Percentiles rank a stretch among this genome's conserved stretches.
Conservation (phyloP, 92 coral and sea anemone species). For the Montipora capitata region DNA sequence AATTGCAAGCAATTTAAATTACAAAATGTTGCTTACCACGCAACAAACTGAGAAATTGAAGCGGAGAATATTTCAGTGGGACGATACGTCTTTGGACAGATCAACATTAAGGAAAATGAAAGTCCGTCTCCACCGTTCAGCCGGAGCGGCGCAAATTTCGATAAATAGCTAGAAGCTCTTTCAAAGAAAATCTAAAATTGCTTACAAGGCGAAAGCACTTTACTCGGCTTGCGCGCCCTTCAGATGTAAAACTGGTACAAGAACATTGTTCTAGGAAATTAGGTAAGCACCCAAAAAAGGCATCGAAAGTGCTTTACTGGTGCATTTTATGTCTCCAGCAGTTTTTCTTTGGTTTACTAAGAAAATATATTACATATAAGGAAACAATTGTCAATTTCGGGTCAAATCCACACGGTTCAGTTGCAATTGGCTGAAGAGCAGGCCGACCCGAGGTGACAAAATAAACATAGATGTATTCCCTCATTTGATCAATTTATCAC, state of each 20-base stretch:
- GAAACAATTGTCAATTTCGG: background rate
- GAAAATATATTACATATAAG: background rate
- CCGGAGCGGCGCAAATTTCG: background rate
- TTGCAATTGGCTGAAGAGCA: too few relatives aligned
- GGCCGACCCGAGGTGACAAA: background rate
- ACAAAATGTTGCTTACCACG: background rate
- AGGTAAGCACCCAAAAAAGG: background rate
- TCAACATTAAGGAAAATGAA: background rate
- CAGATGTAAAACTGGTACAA: background rate
- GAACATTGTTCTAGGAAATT: background rate
- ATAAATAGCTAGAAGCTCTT: background rate
- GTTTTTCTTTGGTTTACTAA: background rate
- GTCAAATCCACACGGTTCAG: background rate
- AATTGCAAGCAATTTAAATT: too few relatives aligned
- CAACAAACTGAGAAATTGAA: background rate
- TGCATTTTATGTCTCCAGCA: background rate
- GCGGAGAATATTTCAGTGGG: background rate
- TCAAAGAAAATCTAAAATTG: background rate
- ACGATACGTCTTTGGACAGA: background rate
- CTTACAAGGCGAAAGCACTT: background rate
- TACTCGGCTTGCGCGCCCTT: background rate
- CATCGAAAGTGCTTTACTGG: slow-evolving; percentile 13
- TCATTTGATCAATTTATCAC: background rate
- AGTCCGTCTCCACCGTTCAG: background rate
- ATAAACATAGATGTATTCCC: too few relatives aligned